Percentiles rank a stretch among this genome's conserved stretches.
Conservation (phyloP, 2,113 vertebrate species). For the Peromyscus leucopus region DNA sequence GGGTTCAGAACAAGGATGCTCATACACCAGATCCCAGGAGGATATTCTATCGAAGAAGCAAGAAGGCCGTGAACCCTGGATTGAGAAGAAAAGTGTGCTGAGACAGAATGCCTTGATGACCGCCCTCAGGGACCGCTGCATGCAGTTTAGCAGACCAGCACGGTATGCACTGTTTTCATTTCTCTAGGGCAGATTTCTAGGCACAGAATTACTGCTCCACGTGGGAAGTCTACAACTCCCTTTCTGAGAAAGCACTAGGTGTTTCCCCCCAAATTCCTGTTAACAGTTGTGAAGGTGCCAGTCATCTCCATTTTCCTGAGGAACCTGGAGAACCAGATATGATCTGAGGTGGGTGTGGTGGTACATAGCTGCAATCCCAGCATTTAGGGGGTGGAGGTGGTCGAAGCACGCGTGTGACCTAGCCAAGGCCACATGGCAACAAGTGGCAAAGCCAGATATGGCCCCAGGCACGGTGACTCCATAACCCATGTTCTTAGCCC, state of each 20-base stretch:
- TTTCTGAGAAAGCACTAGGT: not conserved
- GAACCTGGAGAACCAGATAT: not conserved
- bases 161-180: not conserved
- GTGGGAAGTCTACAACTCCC: not conserved
- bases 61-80: not conserved
- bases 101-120: accelerated
- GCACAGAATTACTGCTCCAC: not conserved
- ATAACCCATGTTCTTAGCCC: not conserved
- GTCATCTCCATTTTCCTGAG: not conserved
- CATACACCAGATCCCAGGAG: too few relatives aligned
- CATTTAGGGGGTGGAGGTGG: not conserved
- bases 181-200: not conserved
- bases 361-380: not conserved
- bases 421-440: not conserved
- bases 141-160: not conserved
- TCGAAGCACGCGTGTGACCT: too few relatives aligned
- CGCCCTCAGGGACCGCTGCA: accelerated
- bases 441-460: accelerated
- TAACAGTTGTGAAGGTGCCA: accelerated
- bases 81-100: not conserved
- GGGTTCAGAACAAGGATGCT: not conserved
- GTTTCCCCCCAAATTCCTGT: not conserved
- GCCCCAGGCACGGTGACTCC: accelerated
- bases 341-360: not conserved
- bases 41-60: too few relatives aligned